These are phyloP conservation scores for Cerceris ruficornis DNA, from an alignment of 2,888 invertebrate species.

Conservation along the genomic window DNA sequence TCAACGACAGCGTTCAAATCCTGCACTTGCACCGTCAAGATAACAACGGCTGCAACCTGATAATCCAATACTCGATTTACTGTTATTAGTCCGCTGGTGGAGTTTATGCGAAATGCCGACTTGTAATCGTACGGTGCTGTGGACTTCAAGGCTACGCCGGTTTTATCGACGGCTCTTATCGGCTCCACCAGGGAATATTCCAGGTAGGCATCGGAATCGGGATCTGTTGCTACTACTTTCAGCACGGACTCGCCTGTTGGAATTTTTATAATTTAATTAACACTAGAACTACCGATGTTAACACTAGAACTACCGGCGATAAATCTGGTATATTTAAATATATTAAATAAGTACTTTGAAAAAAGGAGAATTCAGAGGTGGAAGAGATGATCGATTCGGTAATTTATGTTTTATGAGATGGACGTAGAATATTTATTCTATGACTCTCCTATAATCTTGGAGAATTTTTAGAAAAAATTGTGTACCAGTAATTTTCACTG, in stretches of 20 bases:
- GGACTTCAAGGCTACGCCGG: conserved; percentile 87
- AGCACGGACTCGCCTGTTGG: conserved; percentile 84
- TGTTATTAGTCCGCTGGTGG: conserved; percentile 86
- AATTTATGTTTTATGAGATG: too few species aligned
- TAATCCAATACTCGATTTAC: conserved; percentile 88
- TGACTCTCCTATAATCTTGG: too few species aligned
- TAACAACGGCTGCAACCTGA: conserved; percentile 88
- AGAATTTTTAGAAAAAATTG: too few species aligned
- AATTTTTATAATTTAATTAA: background rate
- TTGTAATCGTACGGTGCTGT: conserved; percentile 86
- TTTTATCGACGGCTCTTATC: conserved; percentile 88
- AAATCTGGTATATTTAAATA: too few species aligned
- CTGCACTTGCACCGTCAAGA: conserved; percentile 87
- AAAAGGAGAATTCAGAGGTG: too few species aligned
- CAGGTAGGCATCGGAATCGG: conserved; percentile 87
- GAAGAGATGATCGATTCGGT: too few species aligned
- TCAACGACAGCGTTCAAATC: conserved; percentile 88
- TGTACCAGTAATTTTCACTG: too few species aligned
- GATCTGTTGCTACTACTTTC: conserved; percentile 87
- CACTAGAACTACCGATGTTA: too few species aligned
- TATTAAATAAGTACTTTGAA: too few species aligned
- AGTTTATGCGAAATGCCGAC: conserved; percentile 87
- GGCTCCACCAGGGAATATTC: conserved; percentile 87
- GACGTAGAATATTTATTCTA: too few species aligned
- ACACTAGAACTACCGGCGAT: too few species aligned